Evolutionary conservation across 1,140 invertebrate species (phyloP).

Genomic region (Diploscapter pachys): DNA sequence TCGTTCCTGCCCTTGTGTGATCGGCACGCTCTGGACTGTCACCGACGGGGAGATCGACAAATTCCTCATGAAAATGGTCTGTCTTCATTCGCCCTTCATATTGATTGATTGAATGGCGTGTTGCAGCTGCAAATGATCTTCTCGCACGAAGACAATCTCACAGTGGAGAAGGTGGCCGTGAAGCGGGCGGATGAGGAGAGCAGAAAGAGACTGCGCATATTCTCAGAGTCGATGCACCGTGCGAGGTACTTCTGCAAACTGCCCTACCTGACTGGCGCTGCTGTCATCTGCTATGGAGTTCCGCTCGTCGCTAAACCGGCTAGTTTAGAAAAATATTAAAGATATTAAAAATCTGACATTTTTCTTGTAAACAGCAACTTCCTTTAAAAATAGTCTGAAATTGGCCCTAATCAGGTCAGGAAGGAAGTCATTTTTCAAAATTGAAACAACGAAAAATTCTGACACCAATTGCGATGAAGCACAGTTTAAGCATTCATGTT

Average conservation of each 20-base stretch:
- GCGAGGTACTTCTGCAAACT: slow-evolving; percentile 44
- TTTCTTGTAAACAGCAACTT: no score
- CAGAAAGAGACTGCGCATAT: slow-evolving; percentile 34
- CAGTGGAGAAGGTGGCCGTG: slow-evolving; percentile 18
- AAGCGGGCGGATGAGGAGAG: not conserved
- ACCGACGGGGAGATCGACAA: slow-evolving; percentile 49
- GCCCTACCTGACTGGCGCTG: slow-evolving; percentile 45
- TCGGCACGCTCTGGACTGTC: slow-evolving; percentile 55
- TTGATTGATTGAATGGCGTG: not conserved
- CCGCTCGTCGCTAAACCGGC: slow-evolving; percentile 16
- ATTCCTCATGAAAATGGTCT: slow-evolving; percentile 43
- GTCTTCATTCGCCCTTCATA: slow-evolving; percentile 17
- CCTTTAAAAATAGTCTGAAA: no score
- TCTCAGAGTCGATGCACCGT: slow-evolving; percentile 43
- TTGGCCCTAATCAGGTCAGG: no score
- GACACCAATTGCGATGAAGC: no score
- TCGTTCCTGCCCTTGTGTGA: slow-evolving; percentile 45
- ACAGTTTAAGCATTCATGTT: no score
- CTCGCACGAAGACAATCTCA: slow-evolving; percentile 2
- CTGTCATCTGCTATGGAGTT: slow-evolving; percentile 51
- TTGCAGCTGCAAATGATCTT: slow-evolving; percentile 16
- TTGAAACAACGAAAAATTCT: no score
- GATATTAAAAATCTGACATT: no score
- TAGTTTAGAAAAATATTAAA: no score
- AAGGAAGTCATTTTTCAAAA: no score